Evolutionary conservation across 2,797 vertebrate genomes (phyloP).

Genomic region (Carapus acus): DNA sequence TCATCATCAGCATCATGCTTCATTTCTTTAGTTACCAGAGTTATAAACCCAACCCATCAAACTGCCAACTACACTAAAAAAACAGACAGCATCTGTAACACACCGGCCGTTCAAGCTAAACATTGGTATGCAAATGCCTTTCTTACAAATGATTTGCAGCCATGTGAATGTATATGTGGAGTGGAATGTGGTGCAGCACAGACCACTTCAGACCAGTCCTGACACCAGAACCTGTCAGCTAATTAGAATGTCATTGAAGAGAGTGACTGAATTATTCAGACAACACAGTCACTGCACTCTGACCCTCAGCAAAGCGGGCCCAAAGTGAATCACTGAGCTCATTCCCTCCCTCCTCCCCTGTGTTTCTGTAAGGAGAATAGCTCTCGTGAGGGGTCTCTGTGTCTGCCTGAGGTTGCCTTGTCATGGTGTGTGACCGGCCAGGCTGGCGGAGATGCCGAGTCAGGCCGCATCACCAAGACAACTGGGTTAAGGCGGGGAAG

Average conservation of each 20-base stretch:
- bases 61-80: too few relatives aligned
- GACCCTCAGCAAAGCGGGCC: constrained; percentile 9
- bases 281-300: constrained; percentile 22
- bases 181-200: constrained; percentile 31
- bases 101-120: not conserved
- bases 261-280: constrained; percentile 55
- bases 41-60: too few relatives aligned
- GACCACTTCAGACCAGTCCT: constrained; percentile 42
- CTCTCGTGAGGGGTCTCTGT: constrained; percentile 15
- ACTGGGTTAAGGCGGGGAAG: constrained; percentile 17
- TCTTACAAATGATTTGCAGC: too few relatives aligned
- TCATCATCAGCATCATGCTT: too few relatives aligned
- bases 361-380: constrained; percentile 17
- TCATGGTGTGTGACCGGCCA: constrained; percentile 34
- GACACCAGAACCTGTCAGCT: constrained; percentile 40
- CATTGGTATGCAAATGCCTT: too few relatives aligned
- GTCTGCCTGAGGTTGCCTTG: constrained; percentile 23
- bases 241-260: constrained; percentile 48
- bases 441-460: constrained; percentile 51
- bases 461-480: constrained; percentile 32
- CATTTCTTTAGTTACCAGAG: too few relatives aligned
- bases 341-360: constrained; percentile 17
- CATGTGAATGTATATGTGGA: constrained; percentile 5
- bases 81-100: not conserved
- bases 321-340: constrained; percentile 17